A percentile compares a stretch with the other conserved stretches of the same genome.
Conservation (phyloP, 2,797 vertebrate genomes). For the Notolepis coatsorum region DNA sequence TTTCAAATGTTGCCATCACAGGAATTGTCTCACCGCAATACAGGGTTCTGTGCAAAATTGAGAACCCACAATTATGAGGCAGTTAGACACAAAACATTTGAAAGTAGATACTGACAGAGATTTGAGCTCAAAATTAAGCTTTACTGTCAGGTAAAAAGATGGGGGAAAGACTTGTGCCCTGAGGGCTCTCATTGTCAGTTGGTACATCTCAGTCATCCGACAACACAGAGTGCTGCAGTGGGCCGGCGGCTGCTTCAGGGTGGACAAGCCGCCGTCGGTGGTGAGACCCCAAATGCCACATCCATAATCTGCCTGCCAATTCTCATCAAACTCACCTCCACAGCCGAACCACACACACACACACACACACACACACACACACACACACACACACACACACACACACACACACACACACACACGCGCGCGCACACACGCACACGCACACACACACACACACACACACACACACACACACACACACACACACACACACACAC, state of each 20-base stretch:
- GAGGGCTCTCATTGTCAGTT: slow-evolving; percentile 41
- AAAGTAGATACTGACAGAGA: slow-evolving; percentile 9
- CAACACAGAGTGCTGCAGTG: slow-evolving; percentile 25
- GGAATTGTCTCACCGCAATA: too few species aligned
- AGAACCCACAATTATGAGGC: too few species aligned
- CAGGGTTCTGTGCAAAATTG: too few species aligned
- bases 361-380: neutral
- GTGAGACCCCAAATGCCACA: slow-evolving; percentile 65
- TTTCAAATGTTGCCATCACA: too few species aligned
- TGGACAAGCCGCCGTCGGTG: slow-evolving; percentile 27
- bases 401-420: neutral
- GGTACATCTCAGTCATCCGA: slow-evolving; percentile 26
- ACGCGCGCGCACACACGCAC: slow-evolving; percentile 6
- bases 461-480: slow-evolving; percentile 9
- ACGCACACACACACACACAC: neutral
- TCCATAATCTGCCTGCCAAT: slow-evolving; percentile 74
- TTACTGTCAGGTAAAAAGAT: slow-evolving; percentile 52
- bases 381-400: neutral
- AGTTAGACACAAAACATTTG: neutral
- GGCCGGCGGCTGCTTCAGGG: slow-evolving; percentile 13
- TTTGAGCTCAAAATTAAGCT: slow-evolving; percentile 39
- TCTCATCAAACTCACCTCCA: slow-evolving; percentile 68
- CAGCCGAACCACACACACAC: neutral
- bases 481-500: neutral
- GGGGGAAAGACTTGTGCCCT: neutral